Base-by-base conservation (phyloP, 2,113 vertebrate genomes). In the Recurvirostra avosetta region DNA sequence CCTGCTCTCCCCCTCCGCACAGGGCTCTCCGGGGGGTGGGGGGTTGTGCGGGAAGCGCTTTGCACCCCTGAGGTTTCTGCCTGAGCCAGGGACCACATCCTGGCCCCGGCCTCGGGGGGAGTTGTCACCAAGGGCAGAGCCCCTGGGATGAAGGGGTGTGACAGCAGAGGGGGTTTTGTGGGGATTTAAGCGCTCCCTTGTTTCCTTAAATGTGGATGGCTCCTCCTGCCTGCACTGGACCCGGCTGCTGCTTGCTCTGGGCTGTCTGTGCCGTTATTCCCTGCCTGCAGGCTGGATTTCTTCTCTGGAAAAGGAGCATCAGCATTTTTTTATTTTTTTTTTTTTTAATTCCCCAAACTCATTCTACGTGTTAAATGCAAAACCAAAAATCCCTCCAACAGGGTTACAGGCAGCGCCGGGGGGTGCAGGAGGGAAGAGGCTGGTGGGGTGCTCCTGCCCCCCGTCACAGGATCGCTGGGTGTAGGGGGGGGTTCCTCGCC, bases 361-460 rank as follows among this genome's bases (percentile, higher is more conserved):
- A 2, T 74, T 89, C 18, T 27, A 1, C 38, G 22, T 12, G 40
- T 78, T 72, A 47, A 86, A 49, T 8, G 26, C 56, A 85, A 68
- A n/a, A 5, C 18, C 15, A 11, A 45, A 45, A 13, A 36, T 29
- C n/a, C 56, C 47, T 85, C 19, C 40, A 5, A 3, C 0, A 0
- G 63, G 26, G 61, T 67, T 81, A 5, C 10, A 11, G 72, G 56
- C 80, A 75, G 65, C 2, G 2, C 49, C 0, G 7, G 36, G 43
- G 50, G 36, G 12, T 83, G 80, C 71, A 79, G 88, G 66, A 59
- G 49, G n/a, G 43, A 79, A 65, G 40, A 38, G 45, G 15, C 63
- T 53, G 82, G 49, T 6, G 29, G 47, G 55, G 6, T 59, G 74
- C 55, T 94, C 68, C 74, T 68, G 59, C 40, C 70, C 63, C 50